phyloP scores from a whole-genome alignment of 2,113 vertebrate species.

The Engraulis encrasicolus region DNA sequence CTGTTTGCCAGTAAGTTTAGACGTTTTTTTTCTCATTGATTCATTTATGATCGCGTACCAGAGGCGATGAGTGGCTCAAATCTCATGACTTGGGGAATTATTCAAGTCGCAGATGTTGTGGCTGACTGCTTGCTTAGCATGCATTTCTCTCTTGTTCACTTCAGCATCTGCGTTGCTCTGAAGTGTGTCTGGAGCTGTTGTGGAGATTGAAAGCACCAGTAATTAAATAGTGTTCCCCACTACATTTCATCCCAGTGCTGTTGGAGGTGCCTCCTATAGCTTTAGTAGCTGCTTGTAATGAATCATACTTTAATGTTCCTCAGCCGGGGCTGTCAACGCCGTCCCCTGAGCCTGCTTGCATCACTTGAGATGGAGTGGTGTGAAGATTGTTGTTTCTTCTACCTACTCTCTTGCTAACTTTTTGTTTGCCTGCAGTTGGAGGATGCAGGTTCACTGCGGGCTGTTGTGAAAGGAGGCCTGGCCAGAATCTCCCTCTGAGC shows the following conservation, averaged over 20 bases:
- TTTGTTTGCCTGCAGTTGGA: not conserved
- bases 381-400: not conserved
- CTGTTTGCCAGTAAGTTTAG: too few relatives aligned
- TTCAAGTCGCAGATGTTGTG: not conserved
- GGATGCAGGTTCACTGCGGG: not conserved
- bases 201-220: conserved; percentile 69
- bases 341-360: not conserved
- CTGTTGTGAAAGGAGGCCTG: not conserved
- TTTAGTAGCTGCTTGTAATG: conserved; percentile 33
- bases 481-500: not conserved
- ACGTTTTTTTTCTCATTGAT: too few relatives aligned
- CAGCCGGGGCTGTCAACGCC: not conserved
- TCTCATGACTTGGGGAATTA: not conserved
- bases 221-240: conserved; percentile 72
- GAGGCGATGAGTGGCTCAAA: not conserved
- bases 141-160: conserved; percentile 48
- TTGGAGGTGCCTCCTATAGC: conserved; percentile 18
- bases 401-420: not conserved
- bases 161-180: conserved; percentile 35
- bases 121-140: not conserved
- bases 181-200: conserved; percentile 68
- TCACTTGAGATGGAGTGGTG: conserved; percentile 11
- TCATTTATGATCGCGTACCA: not conserved
- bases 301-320: conserved; percentile 46
- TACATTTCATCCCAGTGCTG: conserved; percentile 47